Evolutionary conservation across 1,140 invertebrate genomes (phyloP).

Genomic region (Ctenoplectra terminalis): DNA sequence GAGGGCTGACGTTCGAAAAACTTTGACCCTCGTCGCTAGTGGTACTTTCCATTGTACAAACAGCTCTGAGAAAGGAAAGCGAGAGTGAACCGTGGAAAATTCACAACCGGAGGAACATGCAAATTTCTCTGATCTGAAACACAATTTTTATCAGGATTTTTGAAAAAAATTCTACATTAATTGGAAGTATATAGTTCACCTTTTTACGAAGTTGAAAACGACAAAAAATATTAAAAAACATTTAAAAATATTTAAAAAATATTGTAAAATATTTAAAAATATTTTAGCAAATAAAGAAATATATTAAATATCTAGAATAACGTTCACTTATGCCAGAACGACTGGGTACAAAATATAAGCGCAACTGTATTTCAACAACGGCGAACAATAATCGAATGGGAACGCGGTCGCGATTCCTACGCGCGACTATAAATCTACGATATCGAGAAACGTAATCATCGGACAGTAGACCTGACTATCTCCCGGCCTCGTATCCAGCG

Average conservation of each 20-base stretch:
- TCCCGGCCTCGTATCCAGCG: slow-evolving; percentile 4
- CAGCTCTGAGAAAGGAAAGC: slow-evolving; percentile 19
- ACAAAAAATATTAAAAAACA: no score
- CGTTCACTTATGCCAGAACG: no score
- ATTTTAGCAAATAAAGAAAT: no score
- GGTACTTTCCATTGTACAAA: background rate
- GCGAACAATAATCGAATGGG: slow-evolving; percentile 27
- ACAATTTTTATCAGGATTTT: no score
- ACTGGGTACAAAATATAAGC: background rate
- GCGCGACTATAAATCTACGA: slow-evolving; percentile 38
- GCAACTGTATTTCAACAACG: slow-evolving; percentile 17
- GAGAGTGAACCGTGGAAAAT: background rate
- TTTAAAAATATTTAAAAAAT: no score
- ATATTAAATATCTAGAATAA: no score
- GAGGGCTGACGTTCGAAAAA: slow-evolving; percentile 45
- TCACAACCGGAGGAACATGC: background rate
- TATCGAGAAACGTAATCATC: slow-evolving; percentile 49
- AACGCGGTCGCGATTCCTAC: slow-evolving; percentile 18
- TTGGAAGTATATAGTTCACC: no score
- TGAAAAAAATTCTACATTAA: no score
- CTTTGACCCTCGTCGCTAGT: slow-evolving; percentile 43
- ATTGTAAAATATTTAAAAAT: no score
- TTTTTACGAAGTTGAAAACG: no score
- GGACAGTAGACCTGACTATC: slow-evolving; percentile 10
- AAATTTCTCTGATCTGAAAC: background rate